Base-by-base conservation (phyloP, 2,888 invertebrate species). In the Apamea monoglypha region DNA sequence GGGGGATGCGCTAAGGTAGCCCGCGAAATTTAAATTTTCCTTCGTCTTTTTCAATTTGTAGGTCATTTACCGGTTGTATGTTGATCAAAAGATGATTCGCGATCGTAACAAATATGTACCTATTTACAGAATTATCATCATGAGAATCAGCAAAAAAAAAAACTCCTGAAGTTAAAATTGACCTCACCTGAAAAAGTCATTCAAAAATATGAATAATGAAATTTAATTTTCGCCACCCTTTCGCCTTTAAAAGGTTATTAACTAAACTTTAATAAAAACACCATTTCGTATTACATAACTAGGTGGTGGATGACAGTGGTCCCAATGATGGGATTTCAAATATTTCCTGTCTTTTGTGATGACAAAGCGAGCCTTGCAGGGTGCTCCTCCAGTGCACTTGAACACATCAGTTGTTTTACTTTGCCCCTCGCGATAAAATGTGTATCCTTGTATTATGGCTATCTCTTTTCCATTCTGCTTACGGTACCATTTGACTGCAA, bases 361-460 rank as follows among this genome's bases (percentile, higher is more conserved):
- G 14, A 70, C 47, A 36, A 83, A 83, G 4, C 85, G 76, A 50
- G 85, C 76, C 4, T 67, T 81, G 44, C 76, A 84, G 6, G 4
- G 59, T 18, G 29, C 14, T 7, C 78, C 82, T 6, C 14, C n/a
- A 6, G 86, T 81, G n/a, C 86, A 86, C 10, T 14, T 47, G 4
- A 63, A 86, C 7, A 63, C 2, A 10, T 78, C 67, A 14, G 81
- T 81, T 1, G 67, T 63, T 1, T 67, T 50, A 16, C n/a, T 66
- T 5, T 74, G 71, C 0, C 69, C 53, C n/a, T 68, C 69, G 5
- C 74, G 78, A 81, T 92, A 94, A 83, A 91, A 95, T 0, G 93
- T 90, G 77, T 84, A 93, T 0, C 92, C 91, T 2, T 91, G 70
- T 4, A 93, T 66, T 1, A 95, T 56, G 0, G 91, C 91, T 56